These are phyloP conservation scores for Python bivittatus DNA, from an alignment of 2,113 vertebrate genomes.

Conservation along the genomic window DNA sequence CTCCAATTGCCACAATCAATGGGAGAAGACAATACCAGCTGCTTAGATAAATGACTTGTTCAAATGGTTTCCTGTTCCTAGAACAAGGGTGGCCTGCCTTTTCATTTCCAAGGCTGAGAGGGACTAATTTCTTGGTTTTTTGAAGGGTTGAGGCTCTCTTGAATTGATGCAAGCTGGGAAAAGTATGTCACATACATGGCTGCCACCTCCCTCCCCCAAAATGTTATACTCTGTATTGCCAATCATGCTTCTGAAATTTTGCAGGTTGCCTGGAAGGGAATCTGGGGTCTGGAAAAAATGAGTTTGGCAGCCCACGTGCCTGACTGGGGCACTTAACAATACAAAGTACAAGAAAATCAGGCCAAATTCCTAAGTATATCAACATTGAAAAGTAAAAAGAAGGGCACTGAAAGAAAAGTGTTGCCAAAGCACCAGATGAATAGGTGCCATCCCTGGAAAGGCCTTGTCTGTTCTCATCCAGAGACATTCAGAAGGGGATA, in stretches of 20 bases:
- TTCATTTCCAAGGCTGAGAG: neutral
- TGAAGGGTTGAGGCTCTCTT: neutral
- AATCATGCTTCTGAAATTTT: neutral
- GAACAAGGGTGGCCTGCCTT: neutral
- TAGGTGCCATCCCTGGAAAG: neutral
- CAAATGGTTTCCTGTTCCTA: neutral
- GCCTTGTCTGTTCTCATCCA: neutral
- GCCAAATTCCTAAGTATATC: neutral
- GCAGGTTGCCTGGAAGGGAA: neutral
- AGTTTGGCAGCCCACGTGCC: neutral
- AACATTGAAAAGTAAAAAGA: neutral
- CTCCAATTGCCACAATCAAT: neutral
- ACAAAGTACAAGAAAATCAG: neutral
- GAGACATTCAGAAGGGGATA: neutral
- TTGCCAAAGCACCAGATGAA: neutral
- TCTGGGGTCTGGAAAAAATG: neutral
- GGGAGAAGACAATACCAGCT: neutral
- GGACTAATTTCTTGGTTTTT: neutral
- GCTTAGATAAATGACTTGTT: neutral
- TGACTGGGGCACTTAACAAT: neutral
- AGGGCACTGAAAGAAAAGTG: neutral
- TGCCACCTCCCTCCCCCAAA: neutral
- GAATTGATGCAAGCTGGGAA: neutral
- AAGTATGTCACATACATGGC: neutral
- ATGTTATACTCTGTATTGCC: neutral